Base-by-base conservation (phyloP, 2,888 invertebrate genomes). In the Dugesia japonica region DNA sequence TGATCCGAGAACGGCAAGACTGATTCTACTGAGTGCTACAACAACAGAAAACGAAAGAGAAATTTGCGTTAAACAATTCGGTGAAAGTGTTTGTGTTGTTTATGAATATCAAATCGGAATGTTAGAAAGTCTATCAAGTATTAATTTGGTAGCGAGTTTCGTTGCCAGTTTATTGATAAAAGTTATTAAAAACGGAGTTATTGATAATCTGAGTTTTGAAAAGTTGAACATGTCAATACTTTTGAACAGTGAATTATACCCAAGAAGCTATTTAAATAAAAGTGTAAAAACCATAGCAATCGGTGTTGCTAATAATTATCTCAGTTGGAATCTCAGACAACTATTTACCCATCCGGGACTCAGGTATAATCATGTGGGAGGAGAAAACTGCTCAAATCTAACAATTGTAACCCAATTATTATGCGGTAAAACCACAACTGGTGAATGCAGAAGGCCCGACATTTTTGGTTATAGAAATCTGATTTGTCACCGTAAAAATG, bases 41-140 rank as follows among this genome's bases (percentile, higher is more conserved):
- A 77, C 77, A 42, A 75, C 33, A 17, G 74, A 74, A 28, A 26
- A 26, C 17, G 42, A 76, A 56, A 38, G 77, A 26, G 42, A 28
- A 1, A 71, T 27, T 13, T 42, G 75, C 9, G 31, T 77, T 28
- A 76, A 76, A 26, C 42, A 42, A 23, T 77, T 77, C 33, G 77
- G 75, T 26, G 75, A 76, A 42, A 31, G 42, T 28, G 20, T 77
- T 23, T 73, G 77, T 38, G 42, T 77, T 20, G 56, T 75, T 4
- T 77, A 77, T 71, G 77, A 77, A 31, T 77, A 77, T 42, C 77
- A 77, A 56, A 26, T 77, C 7, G 77, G 77, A 26, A 77, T 77
- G 77, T 71, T 77, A 20, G 42, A 71, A 23, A 74, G 77, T 75
- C 74, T 76, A 15, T 76, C 76, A 71, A 28, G 75, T 20, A 56